Evolutionary conservation across 1,140 invertebrate species (phyloP), one percentile per base, ranked within the genome.

Genomic region (Prorops nasuta): DNA sequence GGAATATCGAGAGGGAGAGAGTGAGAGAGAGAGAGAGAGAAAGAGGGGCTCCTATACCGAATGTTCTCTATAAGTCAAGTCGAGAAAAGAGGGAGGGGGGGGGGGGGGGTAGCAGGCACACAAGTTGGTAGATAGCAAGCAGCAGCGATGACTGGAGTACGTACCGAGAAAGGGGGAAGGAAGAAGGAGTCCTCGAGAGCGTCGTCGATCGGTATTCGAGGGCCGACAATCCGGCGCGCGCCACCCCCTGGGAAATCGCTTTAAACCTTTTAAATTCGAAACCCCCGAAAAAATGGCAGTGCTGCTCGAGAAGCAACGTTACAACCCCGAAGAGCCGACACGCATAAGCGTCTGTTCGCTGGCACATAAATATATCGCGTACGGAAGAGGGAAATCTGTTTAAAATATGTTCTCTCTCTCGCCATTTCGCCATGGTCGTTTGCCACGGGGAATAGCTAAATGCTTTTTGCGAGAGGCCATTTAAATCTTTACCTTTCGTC

Each of bases 361-460:
- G 56, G 58, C 49, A 70, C 71, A 73, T 76, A 78, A 76, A 76
- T 76, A 76, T 52, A 74, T 66, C 67, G 63, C 50, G 57, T 49
- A 53, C 52, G 63, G 60, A 66, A 67, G 60, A 67, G 74, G 64
- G 67, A 69, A 74, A 76, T 69, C 73, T 69, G 72, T 78, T 78
- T 74, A 72, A 76, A 76, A 76, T 76, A 74, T 74, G 67, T 75
- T 71, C 66, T 56, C 58, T 49, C 57, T 53, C 59, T 50, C 54
- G 63, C 66, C 66, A 64, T 76, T 74, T 69, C 67, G 73, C 64
- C 56, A 76, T 74, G 73, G 75, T 76, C 71, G 72, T 78, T 78
- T 76, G 68, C 72, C 65, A 75, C 71, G 66, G 68, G 67, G 69
- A 78, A 78, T 78, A 75, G 74, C 76, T 76, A 77, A 76, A 78